These are phyloP conservation scores for Choristoneura rosaceana DNA, from an alignment of 2,888 invertebrate species.

Conservation along the genomic window DNA sequence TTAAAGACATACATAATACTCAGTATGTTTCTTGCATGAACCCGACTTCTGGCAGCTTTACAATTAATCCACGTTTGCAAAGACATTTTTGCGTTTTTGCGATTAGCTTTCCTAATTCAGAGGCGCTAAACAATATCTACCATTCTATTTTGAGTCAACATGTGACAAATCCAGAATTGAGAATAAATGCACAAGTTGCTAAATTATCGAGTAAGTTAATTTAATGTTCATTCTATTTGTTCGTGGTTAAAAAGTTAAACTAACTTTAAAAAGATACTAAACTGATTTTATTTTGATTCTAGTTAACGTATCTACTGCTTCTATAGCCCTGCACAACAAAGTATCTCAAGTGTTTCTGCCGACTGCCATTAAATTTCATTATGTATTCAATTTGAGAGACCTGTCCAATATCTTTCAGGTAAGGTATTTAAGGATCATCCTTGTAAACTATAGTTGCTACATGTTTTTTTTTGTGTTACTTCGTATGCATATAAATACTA, in stretches of 20 bases:
- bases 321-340: constrained; percentile 94
- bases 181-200: constrained; percentile 89
- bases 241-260: not conserved
- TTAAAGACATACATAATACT: constrained; percentile 98
- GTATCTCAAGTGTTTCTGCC: constrained; percentile 95
- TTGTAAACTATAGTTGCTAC: not conserved
- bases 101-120: constrained; percentile 92
- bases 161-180: constrained; percentile 91
- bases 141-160: constrained; percentile 95
- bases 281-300: constrained; percentile 46
- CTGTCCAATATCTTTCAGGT: constrained; percentile 98
- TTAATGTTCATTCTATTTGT: not conserved
- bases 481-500: not conserved
- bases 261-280: not conserved
- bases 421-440: constrained; percentile 45
- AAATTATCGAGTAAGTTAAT: constrained; percentile 84
- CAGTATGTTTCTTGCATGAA: constrained; percentile 99
- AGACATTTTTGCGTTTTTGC: constrained; percentile 96
- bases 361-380: constrained; percentile 98
- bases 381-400: constrained; percentile 97
- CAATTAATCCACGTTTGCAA: constrained; percentile 97
- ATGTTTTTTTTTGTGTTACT: not conserved
- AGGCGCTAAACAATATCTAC: constrained; percentile 95
- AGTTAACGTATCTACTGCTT: constrained; percentile 91
- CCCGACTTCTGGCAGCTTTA: constrained; percentile 98